phyloP scores from a whole-genome alignment of 2,113 vertebrate species.

The Serinus canaria region DNA sequence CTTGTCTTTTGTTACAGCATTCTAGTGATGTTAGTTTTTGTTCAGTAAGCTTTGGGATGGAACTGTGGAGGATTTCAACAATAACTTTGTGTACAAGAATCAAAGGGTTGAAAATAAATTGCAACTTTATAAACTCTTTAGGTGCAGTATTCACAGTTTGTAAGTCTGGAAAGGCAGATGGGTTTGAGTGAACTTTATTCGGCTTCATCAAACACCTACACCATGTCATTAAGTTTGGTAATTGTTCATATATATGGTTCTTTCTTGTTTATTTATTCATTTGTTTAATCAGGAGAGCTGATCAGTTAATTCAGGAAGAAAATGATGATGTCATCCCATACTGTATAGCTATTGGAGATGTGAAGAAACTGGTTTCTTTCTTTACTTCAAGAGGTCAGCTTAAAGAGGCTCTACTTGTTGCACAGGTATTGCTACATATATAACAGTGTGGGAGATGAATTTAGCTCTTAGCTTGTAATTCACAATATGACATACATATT shows the following conservation, averaged over 20 bases:
- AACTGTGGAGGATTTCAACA: not conserved
- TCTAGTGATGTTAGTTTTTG: not conserved
- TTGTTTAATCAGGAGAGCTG: slow-evolving; percentile 84
- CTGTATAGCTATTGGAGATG: slow-evolving; percentile 90
- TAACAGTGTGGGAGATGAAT: not conserved
- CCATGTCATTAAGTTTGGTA: not conserved
- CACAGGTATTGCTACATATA: slow-evolving; percentile 79
- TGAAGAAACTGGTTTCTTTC: slow-evolving; percentile 88
- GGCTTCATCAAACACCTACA: not conserved
- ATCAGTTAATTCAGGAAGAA: slow-evolving; percentile 94
- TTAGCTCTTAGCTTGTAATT: not conserved
- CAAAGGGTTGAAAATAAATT: not conserved
- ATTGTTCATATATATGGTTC: not conserved
- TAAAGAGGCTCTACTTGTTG: slow-evolving; percentile 88
- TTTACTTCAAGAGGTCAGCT: slow-evolving; percentile 92
- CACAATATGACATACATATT: not conserved
- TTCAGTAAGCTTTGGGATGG: not conserved
- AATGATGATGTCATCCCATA: slow-evolving; percentile 93
- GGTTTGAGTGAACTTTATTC: not conserved
- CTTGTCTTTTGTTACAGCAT: not conserved
- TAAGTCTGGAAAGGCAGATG: not conserved
- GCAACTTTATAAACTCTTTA: not conserved
- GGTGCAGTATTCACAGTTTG: not conserved
- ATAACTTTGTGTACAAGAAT: not conserved
- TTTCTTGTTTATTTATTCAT: not conserved